These are phyloP conservation scores for Phalera bucephala DNA, from an alignment of 2,888 invertebrate genomes.

Conservation along the genomic window DNA sequence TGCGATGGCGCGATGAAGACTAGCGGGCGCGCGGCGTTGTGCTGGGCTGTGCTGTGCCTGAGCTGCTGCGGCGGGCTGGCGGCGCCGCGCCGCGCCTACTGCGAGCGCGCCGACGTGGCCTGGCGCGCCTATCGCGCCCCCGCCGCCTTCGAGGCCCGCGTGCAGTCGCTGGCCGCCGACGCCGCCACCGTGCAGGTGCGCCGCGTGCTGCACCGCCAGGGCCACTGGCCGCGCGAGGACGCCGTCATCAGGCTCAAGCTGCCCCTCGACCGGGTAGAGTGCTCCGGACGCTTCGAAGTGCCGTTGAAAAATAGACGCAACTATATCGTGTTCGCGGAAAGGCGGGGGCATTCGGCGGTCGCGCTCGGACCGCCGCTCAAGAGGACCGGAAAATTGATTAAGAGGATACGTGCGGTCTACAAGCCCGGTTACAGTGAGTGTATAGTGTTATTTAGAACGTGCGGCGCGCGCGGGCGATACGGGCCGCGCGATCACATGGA, in stretches of 20 bases:
- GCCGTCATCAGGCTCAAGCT: constrained; percentile 64
- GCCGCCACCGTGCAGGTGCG: constrained; percentile 73
- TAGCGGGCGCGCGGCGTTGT: constrained; percentile 75
- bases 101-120: constrained; percentile 80
- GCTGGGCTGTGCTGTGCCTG: constrained; percentile 73
- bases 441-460: constrained; percentile 26
- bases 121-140: constrained; percentile 80
- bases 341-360: constrained; percentile 70
- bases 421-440: constrained; percentile 79
- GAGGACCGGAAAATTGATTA: constrained; percentile 66
- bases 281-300: constrained; percentile 75
- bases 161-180: constrained; percentile 67
- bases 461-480: constrained; percentile 15
- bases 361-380: constrained; percentile 75
- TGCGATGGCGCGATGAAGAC: constrained; percentile 80
- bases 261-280: constrained; percentile 56
- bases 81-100: constrained; percentile 72
- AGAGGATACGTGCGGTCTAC: constrained; percentile 77
- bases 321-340: constrained; percentile 79
- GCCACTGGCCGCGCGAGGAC: constrained; percentile 71
- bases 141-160: constrained; percentile 77
- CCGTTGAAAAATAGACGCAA: constrained; percentile 68
- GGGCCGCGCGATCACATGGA: constrained; percentile 32
- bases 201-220: constrained; percentile 68
- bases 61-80: constrained; percentile 52